These are phyloP conservation scores for Crotalus viridis DNA, from an alignment of 2,113 vertebrate genomes.

Conservation along the genomic window DNA sequence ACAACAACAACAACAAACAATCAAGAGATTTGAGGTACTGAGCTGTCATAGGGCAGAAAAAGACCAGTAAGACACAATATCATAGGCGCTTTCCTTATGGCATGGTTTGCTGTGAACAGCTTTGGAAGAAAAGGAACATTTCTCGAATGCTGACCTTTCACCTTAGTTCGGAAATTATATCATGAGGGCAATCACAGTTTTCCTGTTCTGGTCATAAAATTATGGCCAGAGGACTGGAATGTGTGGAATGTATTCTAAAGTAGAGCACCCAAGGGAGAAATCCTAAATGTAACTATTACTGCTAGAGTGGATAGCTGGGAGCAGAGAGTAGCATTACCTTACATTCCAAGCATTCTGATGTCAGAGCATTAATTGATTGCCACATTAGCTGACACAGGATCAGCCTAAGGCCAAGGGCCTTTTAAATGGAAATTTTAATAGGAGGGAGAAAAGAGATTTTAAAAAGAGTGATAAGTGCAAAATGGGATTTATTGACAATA, in stretches of 20 bases:
- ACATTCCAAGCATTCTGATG: conserved; percentile 10
- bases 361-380: not conserved
- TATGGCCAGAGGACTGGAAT: conserved; percentile 9
- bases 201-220: conserved; percentile 7
- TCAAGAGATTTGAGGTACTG: not conserved
- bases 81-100: not conserved
- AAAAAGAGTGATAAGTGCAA: not conserved
- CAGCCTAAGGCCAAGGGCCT: not conserved
- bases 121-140: not conserved
- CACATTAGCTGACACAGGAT: conserved; percentile 1
- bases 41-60: not conserved
- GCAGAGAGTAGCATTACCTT: not conserved
- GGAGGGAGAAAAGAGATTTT: not conserved
- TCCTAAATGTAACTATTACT: not conserved
- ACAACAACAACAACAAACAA: not conserved
- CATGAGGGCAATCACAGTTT: not conserved
- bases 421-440: conserved; percentile 1
- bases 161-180: not conserved
- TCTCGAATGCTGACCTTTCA: conserved; percentile 1
- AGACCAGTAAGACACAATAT: not conserved
- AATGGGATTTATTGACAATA: not conserved
- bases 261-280: conserved; percentile 3
- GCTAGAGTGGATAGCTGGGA: not conserved
- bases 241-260: conserved; percentile 14
- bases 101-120: not conserved